Evolutionary conservation across 2,113 vertebrate species (phyloP).

Genomic region (Barnardius zonarius): DNA sequence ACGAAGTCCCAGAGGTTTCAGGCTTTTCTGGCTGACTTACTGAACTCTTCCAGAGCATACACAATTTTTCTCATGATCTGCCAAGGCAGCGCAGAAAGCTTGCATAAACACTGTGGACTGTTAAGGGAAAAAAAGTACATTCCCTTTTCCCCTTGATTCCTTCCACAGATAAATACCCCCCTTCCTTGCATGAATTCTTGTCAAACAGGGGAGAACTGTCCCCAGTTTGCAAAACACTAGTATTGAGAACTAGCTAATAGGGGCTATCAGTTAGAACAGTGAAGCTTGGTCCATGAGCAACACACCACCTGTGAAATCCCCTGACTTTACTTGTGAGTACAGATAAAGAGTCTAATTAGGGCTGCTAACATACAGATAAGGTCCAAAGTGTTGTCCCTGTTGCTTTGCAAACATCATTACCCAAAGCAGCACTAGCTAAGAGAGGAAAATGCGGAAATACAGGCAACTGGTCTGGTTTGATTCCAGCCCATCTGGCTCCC

Average conservation of each 20-base stretch:
- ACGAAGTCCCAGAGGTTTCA: neutral
- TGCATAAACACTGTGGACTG: neutral
- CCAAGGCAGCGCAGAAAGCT: neutral
- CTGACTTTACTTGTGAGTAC: neutral
- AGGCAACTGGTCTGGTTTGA: neutral
- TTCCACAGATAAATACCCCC: neutral
- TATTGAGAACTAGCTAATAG: neutral
- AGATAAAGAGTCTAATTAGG: constrained; percentile 29
- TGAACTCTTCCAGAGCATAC: neutral
- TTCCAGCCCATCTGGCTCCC: neutral
- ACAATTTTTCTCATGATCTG: constrained; percentile 11
- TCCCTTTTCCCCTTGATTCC: neutral
- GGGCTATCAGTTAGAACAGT: neutral
- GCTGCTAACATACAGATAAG: constrained; percentile 32
- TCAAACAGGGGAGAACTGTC: neutral
- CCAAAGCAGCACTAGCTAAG: neutral
- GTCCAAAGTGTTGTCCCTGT: neutral
- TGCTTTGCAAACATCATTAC: constrained; percentile 1
- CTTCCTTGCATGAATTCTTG: neutral
- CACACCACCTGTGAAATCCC: neutral
- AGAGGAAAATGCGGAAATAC: neutral
- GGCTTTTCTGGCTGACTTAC: neutral
- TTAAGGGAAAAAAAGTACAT: neutral
- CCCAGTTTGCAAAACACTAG: neutral
- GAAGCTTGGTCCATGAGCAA: neutral